Evolutionary conservation across 2,888 invertebrate genomes (phyloP), one percentile per base, ranked within the genome.

Genomic region (Eretmocerus hayati): DNA sequence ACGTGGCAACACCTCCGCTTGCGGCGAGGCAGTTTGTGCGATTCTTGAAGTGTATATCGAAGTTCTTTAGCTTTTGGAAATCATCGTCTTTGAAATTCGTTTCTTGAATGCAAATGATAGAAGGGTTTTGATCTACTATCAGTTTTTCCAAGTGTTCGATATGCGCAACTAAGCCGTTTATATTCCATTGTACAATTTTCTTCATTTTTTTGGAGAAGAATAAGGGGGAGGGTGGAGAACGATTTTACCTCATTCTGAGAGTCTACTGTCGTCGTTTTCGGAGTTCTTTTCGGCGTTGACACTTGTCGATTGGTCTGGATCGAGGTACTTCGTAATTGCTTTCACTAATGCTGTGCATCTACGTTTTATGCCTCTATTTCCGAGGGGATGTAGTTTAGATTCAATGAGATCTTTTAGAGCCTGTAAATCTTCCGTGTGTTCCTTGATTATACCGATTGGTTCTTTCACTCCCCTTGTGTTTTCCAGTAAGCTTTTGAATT

Each of bases 111-210:
- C 53, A 58, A 26, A 56, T 46, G 1, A 46, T 48, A 5, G 35
- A n/a, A 1, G 51, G 46, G 13, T 44, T 32, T n/a, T 36, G n/a
- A 22, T 51, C 16, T 1, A 21, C 18, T 6, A 52, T 44, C 19
- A 58, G 41, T 43, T 55, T 8, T 43, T 58, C 23, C n/a, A 59
- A 44, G 20, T 49, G 40, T 49, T 52, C 53, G 30, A 45, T 45
- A 20, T 55, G 51, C 8, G 26, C 30, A 9, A 21, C 37, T 21
- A 31, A 53, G 21, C 58, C 55, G 37, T 57, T 57, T 6, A 56
- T 48, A 39, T 59, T 60, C 58, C 58, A 60, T 42, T 60, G 57
- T 4, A 59, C 21, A 15, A 57, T 43, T n/a, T 16, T 37, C 1
- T 16, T 15, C 52, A 52, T 52, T 18, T 39, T 9, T 30, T 30